Base-by-base conservation (phyloP, 2,113 vertebrate species). In the Stigmatopora argus region DNA sequence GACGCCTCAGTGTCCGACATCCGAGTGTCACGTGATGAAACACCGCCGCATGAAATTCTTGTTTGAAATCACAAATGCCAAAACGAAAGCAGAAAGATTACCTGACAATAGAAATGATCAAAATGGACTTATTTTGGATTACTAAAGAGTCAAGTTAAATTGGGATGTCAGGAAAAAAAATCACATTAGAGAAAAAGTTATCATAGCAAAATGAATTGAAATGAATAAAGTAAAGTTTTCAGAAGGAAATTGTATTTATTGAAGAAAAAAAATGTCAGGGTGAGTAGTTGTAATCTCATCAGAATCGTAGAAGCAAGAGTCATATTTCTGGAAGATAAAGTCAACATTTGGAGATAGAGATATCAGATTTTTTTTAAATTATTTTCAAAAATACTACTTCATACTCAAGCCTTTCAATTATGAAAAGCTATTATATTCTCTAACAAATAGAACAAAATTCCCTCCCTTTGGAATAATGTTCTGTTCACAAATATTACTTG, bases 1-100 rank as follows among this genome's bases (percentile, higher is more conserved):
- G 67, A 41, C 78, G 7, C 46, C 70, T 59, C 62, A 1, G 62
- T 19, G 51, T 67, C 74, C 48, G 46, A 74, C 45, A 62, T 46
- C 57, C 57, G 56, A 62, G 45, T 15, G 59, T 45, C 78, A 64
- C 47, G 63, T 75, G 71, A 71, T 18, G 9, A 55, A 13, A 8
- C 38, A 64, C 3, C 11, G 47, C 7, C 14, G 23, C 41, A 5
- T 13, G 41, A n/a, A n/a, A n/a, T 48, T 64, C 15, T 34, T 49
- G 41, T 53, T 49, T 49, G 14, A 49, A 49, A 52, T 41, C 38
- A 41, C 38, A 41, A 2, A 41, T 41, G 9, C 7, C 38, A 8
- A 8, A 41, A 8, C 6, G 38, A 10, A 41, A 41, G 38, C 38
- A 10, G 38, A 41, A 41, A 41, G 2, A 41, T 1, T 41, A 4